Percentiles rank a stretch among this genome's conserved stretches.
Evolutionary conservation across 2,888 invertebrate species (phyloP).

Genomic region (Cerceris ruficornis): DNA sequence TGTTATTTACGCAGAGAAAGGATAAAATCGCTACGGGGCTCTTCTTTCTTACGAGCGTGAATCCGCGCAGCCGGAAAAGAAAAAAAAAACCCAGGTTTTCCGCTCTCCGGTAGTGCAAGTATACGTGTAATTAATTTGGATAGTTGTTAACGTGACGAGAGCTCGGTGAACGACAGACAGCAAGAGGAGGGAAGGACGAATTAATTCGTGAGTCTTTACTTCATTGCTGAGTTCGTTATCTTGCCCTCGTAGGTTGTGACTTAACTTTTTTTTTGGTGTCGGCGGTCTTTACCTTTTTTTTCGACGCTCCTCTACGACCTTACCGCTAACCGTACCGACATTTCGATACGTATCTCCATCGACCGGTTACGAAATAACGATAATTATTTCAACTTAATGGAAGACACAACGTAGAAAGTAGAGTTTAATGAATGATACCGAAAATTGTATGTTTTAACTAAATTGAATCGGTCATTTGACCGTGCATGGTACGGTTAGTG

Average conservation of each 20-base stretch:
- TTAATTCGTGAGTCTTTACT: background rate
- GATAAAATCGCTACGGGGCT: background rate
- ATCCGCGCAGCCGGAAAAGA: too few species aligned
- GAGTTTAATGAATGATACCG: too few species aligned
- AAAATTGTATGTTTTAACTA: too few species aligned
- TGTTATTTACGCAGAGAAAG: background rate
- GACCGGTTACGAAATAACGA: too few species aligned
- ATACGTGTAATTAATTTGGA: slow-evolving; percentile 28
- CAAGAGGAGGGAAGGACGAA: slow-evolving; percentile 1
- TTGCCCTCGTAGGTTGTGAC: slow-evolving; percentile 39
- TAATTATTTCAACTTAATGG: too few species aligned
- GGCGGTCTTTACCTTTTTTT: slow-evolving; percentile 37
- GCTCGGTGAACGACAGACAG: slow-evolving; percentile 19
- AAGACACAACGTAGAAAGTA: too few species aligned
- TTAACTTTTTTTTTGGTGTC: slow-evolving; percentile 55
- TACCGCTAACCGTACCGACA: too few species aligned
- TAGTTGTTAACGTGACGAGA: slow-evolving; percentile 11
- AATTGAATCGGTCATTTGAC: too few species aligned
- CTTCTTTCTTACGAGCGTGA: background rate
- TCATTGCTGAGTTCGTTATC: slow-evolving; percentile 9
- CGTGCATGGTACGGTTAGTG: too few species aligned
- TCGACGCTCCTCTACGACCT: slow-evolving; percentile 41
- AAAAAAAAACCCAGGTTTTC: background rate
- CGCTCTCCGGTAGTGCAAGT: slow-evolving; percentile 9
- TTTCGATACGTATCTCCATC: too few species aligned